Evolutionary conservation across 2,888 invertebrate species (phyloP).

Genomic region (Sceliomorpha sp.): DNA sequence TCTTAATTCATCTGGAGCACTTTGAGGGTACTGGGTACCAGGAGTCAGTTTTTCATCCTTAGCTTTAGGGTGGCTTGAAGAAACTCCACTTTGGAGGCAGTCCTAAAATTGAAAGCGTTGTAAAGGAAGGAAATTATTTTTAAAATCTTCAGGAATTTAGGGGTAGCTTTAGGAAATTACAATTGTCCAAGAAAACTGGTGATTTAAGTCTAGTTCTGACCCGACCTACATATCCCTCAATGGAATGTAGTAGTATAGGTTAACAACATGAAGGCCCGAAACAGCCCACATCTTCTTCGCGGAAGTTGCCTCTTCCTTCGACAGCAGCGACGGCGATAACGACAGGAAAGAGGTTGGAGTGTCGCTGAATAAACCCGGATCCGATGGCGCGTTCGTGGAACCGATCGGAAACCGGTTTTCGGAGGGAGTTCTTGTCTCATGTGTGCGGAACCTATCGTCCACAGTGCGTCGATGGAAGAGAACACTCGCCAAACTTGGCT

Average conservation of each 20-base stretch:
- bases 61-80: too few species aligned
- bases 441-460: slow-evolving; percentile 26
- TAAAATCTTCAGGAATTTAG: too few species aligned
- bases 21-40: slow-evolving; percentile 38
- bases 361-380: slow-evolving; percentile 71
- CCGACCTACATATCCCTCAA: too few species aligned
- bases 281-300: slow-evolving; percentile 69
- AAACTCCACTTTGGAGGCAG: too few species aligned
- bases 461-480: slow-evolving; percentile 40
- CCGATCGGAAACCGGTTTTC: slow-evolving; percentile 74
- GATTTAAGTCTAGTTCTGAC: too few species aligned
- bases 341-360: slow-evolving; percentile 60
- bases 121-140: too few species aligned
- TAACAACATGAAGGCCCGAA: slow-evolving; percentile 62
- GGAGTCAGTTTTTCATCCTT: slow-evolving; percentile 40
- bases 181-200: too few species aligned
- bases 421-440: slow-evolving; percentile 42
- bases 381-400: slow-evolving; percentile 72
- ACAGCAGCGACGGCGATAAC: slow-evolving; percentile 54
- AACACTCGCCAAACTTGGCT: slow-evolving; percentile 27
- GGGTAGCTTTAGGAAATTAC: too few species aligned
- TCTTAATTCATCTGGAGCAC: slow-evolving; percentile 37
- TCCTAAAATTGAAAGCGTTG: too few species aligned
- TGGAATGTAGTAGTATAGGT: slow-evolving; percentile 64
- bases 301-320: slow-evolving; percentile 69